Conservation (phyloP, 2,113 vertebrate genomes). For the Sebastes schlegelii region DNA sequence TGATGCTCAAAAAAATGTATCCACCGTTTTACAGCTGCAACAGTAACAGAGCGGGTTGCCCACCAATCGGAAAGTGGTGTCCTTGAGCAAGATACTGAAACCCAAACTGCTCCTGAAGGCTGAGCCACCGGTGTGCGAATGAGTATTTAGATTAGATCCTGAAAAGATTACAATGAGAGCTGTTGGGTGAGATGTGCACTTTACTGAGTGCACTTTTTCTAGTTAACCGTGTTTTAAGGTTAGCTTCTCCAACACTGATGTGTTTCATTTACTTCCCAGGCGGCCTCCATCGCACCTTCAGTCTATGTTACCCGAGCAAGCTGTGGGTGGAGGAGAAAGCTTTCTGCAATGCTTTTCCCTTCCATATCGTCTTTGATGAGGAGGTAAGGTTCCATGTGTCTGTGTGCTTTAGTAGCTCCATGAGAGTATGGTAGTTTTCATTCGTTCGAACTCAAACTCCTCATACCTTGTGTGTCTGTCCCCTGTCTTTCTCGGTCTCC, state of each 20-base stretch:
- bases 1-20: too few species aligned
- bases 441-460: neutral
- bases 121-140: too few species aligned
- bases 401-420: neutral
- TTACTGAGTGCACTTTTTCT: too few species aligned
- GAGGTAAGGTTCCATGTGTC: slow-evolving; percentile 68
- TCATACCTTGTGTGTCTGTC: neutral
- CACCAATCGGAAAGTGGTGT: too few species aligned
- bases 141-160: too few species aligned
- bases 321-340: slow-evolving; percentile 82
- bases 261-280: slow-evolving; percentile 62
- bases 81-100: too few species aligned
- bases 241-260: neutral
- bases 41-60: too few species aligned
- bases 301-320: slow-evolving; percentile 78
- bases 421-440: neutral
- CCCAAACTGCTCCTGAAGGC: too few species aligned
- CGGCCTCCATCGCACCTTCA: slow-evolving; percentile 65
- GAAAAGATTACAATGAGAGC: too few species aligned
- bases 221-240: neutral
- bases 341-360: slow-evolving; percentile 86
- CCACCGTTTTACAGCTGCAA: too few species aligned
- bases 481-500: neutral
- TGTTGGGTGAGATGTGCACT: too few species aligned
- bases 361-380: slow-evolving; percentile 84